Base-by-base conservation (phyloP, 2,888 invertebrate genomes). In the Microchrysa polita region DNA sequence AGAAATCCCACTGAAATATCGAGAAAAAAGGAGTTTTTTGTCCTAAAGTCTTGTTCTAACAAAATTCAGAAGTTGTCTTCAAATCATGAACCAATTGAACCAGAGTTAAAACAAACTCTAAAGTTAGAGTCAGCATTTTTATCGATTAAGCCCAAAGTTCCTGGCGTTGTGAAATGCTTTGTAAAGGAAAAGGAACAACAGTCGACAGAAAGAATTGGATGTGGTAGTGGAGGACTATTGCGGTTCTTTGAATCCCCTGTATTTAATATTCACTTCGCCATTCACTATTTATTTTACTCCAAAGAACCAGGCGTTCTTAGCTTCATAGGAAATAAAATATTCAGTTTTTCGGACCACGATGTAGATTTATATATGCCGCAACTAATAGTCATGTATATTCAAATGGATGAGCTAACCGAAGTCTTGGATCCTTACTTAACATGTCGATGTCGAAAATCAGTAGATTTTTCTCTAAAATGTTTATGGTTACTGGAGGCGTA, bases 361-460 rank as follows among this genome's bases (percentile, higher is more conserved):
- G 96, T 98, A 77, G 98, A 99, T 87, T 96, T 98, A 85, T 99
- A 98, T 87, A 90, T 99, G 83, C 98, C 98, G 63, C 99, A 99
- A 86, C 87, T 99, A 81, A 93, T 99, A 81, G 96, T 96, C 81
- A 96, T 99, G 95, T 99, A 98, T 85, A 94, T 98, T 85, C 97
- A 98, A 87, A 96, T 97, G 91, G 93, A 93, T 81, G 98, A 98
- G 83, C 92, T 98, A 78, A 98, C 98, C 73, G 98, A 98, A 87
- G 95, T 94, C 5, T 87, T 94, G 74, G 93, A 94, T 86, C 92
- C 93, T 5, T 94, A 94, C 84, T 86, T 95, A 75, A 89, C 93
- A 42, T 88, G 91, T 85, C 91, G 95, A 83, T 98, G 98, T 88
- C 90, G 97, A 81, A 91, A 92, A 83, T 96, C 96, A 78, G 94